A percentile compares a stretch with the other conserved stretches of the same genome.
These are phyloP conservation scores for Dilophus febrilis DNA, from an alignment of 2,888 invertebrate species.

Conservation along the genomic window DNA sequence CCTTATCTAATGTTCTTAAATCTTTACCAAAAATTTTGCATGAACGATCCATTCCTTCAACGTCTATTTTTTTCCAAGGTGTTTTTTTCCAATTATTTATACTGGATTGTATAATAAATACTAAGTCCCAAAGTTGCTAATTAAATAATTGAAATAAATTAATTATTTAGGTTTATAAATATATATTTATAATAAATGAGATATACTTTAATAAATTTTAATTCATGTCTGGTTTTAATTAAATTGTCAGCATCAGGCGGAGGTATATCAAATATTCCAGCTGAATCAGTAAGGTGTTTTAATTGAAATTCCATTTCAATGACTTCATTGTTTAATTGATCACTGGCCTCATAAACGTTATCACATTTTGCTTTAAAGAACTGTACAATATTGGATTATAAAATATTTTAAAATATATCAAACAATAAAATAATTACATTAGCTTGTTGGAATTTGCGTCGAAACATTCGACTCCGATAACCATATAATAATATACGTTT, in stretches of 20 bases:
- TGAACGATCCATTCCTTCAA: conserved; percentile 87
- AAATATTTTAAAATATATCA: conserved; percentile 1
- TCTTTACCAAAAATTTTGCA: conserved; percentile 85
- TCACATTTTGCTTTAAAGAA: conserved; percentile 46
- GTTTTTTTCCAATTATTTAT: conserved; percentile 88
- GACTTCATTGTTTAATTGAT: conserved; percentile 50
- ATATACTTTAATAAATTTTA: conserved; percentile 49
- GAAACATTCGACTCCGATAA: conserved; percentile 55
- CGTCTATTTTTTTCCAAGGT: conserved; percentile 84
- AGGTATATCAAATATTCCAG: conserved; percentile 68
- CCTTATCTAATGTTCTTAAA: conserved; percentile 61
- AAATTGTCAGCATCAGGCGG: conserved; percentile 69
- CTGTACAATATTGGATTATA: conserved; percentile 15
- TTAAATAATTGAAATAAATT: neutral
- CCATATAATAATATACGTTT: conserved; percentile 68
- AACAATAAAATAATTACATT: conserved; percentile 12
- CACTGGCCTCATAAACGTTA: conserved; percentile 50
- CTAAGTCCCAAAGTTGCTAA: conserved; percentile 77
- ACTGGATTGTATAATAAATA: conserved; percentile 58
- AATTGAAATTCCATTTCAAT: conserved; percentile 49
- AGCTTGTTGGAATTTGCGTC: conserved; percentile 49
- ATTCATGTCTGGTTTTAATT: conserved; percentile 55
- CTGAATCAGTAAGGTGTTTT: conserved; percentile 49
- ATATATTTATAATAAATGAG: neutral
- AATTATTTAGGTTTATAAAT: too few species aligned